Evolutionary conservation across 92 coral and sea anemone genomes (phyloP).

Genomic region (Bergia puertoricense): DNA sequence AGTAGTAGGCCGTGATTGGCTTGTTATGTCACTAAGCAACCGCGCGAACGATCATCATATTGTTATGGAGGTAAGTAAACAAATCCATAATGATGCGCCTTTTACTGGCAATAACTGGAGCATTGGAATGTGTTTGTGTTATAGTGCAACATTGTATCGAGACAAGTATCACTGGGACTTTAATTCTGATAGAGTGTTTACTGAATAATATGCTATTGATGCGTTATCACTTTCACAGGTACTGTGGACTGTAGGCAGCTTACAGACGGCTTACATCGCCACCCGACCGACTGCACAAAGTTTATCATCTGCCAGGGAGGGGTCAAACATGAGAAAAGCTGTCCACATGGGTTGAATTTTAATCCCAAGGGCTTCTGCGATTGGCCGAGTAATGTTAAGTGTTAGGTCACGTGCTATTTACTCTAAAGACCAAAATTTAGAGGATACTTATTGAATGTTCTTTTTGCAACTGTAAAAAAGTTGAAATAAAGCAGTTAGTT

Average conservation of each 20-base stretch:
- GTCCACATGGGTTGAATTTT: slow-evolving; percentile 65
- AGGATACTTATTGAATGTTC: too few species aligned
- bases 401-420: slow-evolving; percentile 14
- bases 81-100: too few species aligned
- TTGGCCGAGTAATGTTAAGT: slow-evolving; percentile 71
- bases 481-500: too few species aligned
- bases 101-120: too few species aligned
- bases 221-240: slow-evolving; percentile 28
- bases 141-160: neutral
- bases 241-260: slow-evolving; percentile 32
- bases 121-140: neutral
- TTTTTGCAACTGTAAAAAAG: too few species aligned
- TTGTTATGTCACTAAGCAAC: too few species aligned
- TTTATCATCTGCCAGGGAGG: slow-evolving; percentile 60
- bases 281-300: slow-evolving; percentile 73
- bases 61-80: too few species aligned
- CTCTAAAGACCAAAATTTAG: neutral
- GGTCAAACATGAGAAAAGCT: slow-evolving; percentile 23
- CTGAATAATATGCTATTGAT: neutral
- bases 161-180: neutral
- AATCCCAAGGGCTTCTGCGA: slow-evolving; percentile 65
- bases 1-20: too few species aligned
- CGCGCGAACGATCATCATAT: too few species aligned
- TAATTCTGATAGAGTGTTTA: neutral
- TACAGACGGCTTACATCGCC: slow-evolving; percentile 48